Evolutionary conservation across 2,797 vertebrate genomes (phyloP), one percentile per base, ranked within the genome.

Genomic region (Clarias fuscus): DNA sequence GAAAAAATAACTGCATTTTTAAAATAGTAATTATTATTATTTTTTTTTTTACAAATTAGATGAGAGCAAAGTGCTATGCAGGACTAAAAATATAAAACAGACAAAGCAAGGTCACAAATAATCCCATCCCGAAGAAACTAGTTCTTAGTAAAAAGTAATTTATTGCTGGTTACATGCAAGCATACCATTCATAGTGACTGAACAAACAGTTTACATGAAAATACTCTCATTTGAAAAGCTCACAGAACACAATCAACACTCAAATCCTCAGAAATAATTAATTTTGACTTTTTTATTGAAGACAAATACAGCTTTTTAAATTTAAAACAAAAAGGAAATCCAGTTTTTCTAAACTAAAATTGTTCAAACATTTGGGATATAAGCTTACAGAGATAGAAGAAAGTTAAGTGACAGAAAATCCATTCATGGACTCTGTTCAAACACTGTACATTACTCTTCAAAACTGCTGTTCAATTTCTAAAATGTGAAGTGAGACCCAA

Each of bases 281-380:
- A 90, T 92, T 89, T 73, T n/a, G 78, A 64, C 87, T 94, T 93
- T 95, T 94, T 95, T 96, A 90, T 93, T 94, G 85, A 92, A 92
- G 93, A 96, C 94, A 95, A 93, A 90, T 92, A 95, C 91, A 88
- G 72, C 48, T 93, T 94, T 94, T 93, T 93, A 91, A 95, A 95
- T 95, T 92, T 90, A 92, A 92, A 93, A 90, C 90, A 93, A 95
- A 94, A 93, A 91, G 92, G 90, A 93, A 88, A 91, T 86, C 71
- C 76, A 93, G 87, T 94, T 90, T 67, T 91, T 93, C 88, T 92
- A 93, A 94, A 92, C 84, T 75, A 91, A 87, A 88, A 90, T 88
- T 90, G 90, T 92, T 92, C 88, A 92, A 94, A 93, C 90, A 70
- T 90, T 93, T 92, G 92, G 88, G 91, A 88, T 90, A 88, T 91